phyloP scores from a whole-genome alignment of 2,888 invertebrate genomes.

The Choreutis nemorana region DNA sequence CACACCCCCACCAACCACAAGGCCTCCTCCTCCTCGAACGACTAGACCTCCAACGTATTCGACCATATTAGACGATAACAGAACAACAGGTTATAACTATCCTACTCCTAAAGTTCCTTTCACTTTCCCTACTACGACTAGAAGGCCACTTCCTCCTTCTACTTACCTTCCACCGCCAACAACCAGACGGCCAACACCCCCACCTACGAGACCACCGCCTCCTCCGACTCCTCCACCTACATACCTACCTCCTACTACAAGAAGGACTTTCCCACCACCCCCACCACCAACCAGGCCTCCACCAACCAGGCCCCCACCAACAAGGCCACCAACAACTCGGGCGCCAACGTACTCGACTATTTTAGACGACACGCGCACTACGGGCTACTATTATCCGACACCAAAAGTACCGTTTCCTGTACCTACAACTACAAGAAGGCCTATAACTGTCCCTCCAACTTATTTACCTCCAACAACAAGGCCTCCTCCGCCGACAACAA shows the following conservation, averaged over 20 bases:
- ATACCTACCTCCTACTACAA: slow-evolving; percentile 13
- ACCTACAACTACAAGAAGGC: slow-evolving; percentile 20
- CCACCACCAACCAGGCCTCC: slow-evolving; percentile 29
- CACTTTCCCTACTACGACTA: slow-evolving; percentile 26
- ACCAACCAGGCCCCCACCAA: slow-evolving; percentile 5
- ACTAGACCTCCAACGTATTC: slow-evolving; percentile 18
- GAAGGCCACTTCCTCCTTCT: slow-evolving; percentile 8
- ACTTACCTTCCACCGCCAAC: slow-evolving; percentile 11
- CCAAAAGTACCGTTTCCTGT: slow-evolving; percentile 29
- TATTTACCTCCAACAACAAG: slow-evolving; percentile 14
- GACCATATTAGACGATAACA: slow-evolving; percentile 14
- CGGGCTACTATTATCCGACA: slow-evolving; percentile 30
- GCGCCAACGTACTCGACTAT: slow-evolving; percentile 19
- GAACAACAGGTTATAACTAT: slow-evolving; percentile 33
- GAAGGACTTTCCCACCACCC: slow-evolving; percentile 7
- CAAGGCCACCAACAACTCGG: slow-evolving; percentile 13
- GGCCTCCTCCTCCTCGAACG: slow-evolving; percentile 13
- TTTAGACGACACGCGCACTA: slow-evolving; percentile 19
- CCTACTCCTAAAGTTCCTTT: slow-evolving; percentile 29
- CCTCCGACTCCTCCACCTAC: slow-evolving; percentile 7
- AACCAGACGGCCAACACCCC: slow-evolving; percentile 14
- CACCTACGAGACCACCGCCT: slow-evolving; percentile 21
- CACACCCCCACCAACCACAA: slow-evolving; percentile 7
- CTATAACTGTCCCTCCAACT: too few species aligned
- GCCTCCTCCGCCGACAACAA: slow-evolving; percentile 9